These are phyloP conservation scores for Mycteria americana DNA, from an alignment of 2,797 vertebrate genomes.

Conservation along the genomic window DNA sequence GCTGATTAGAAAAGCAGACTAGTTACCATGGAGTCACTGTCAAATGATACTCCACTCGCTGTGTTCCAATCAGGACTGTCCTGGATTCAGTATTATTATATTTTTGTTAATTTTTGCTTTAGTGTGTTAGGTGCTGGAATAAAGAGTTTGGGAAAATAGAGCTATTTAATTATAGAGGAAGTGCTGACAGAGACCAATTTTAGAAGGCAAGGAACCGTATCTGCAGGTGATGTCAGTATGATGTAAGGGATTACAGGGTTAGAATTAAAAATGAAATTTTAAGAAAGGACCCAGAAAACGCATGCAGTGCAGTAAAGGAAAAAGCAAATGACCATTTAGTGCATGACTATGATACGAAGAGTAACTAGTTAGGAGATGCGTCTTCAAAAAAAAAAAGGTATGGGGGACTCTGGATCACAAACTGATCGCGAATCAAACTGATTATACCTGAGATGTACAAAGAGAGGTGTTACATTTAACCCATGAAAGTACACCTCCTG, in stretches of 20 bases:
- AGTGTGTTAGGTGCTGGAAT: neutral
- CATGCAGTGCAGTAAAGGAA: neutral
- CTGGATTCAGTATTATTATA: neutral
- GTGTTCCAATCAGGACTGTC: neutral
- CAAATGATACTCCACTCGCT: neutral
- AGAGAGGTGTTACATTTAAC: neutral
- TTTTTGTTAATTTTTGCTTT: neutral
- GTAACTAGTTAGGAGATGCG: neutral
- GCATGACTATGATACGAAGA: neutral
- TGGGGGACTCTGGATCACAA: neutral
- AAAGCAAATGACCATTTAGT: neutral
- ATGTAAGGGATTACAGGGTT: neutral
- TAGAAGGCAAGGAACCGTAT: neutral
- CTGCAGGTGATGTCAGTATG: neutral
- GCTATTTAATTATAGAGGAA: neutral
- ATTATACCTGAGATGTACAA: neutral
- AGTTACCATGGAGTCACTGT: neutral
- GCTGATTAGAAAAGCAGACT: neutral
- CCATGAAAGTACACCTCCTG: neutral
- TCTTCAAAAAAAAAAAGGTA: neutral
- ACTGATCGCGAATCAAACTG: neutral
- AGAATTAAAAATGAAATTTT: neutral
- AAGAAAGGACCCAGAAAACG: neutral
- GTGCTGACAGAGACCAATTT: neutral
- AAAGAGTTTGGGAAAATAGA: neutral